A percentile compares a stretch with the other conserved stretches of the same genome.
Evolutionary conservation across 2,113 vertebrate species (phyloP).

Genomic region (Puntigrus tetrazona): DNA sequence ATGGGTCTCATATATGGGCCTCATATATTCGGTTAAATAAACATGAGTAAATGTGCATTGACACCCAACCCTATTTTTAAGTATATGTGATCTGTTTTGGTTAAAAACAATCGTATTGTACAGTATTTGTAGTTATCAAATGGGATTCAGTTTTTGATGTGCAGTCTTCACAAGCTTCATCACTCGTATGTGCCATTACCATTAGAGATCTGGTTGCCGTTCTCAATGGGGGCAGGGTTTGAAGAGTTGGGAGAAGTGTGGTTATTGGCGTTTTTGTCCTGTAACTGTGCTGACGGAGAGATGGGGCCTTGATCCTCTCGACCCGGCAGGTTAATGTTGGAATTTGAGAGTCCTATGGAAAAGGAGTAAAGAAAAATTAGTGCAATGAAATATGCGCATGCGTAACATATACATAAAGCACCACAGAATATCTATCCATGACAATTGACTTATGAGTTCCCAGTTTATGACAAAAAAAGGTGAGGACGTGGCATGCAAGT

Average conservation of each 20-base stretch:
- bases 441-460: not conserved
- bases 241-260: conserved; percentile 77
- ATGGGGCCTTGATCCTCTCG: conserved; percentile 79
- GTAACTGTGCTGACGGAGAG: conserved; percentile 78
- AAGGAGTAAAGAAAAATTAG: not conserved
- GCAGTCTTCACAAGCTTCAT: not conserved
- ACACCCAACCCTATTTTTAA: too few relatives aligned
- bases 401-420: not conserved
- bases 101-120: not conserved
- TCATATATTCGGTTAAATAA: too few relatives aligned
- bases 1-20: too few relatives aligned
- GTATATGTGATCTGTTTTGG: not conserved
- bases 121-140: not conserved
- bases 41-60: too few relatives aligned
- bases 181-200: conserved; percentile 72
- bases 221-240: conserved; percentile 81
- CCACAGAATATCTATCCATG: not conserved
- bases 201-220: conserved; percentile 90
- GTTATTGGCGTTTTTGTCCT: conserved; percentile 95
- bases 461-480: not conserved
- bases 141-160: not conserved
- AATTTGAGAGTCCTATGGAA: conserved; percentile 81
- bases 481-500: conserved; percentile 27
- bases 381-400: not conserved
- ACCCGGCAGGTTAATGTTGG: conserved; percentile 87